Base-by-base conservation (phyloP, 37 sponge, comb jelly and placozoan species). In the Corticium candelabrum region DNA sequence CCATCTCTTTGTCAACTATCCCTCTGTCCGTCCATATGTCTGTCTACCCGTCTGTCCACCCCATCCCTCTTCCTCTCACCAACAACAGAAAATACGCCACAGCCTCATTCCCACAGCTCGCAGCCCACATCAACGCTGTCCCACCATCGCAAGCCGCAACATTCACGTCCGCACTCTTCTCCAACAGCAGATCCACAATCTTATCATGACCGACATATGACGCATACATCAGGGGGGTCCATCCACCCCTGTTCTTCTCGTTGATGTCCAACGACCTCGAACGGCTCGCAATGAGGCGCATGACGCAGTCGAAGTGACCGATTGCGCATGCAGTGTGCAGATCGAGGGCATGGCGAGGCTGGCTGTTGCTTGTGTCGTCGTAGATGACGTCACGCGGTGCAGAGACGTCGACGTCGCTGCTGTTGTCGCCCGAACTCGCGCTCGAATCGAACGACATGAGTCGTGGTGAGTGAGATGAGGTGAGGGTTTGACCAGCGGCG, bases 41-140 rank as follows among this genome's bases (percentile, higher is more conserved):
- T n/a, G n/a, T n/a, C n/a, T n/a, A n/a, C n/a, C n/a, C n/a, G n/a
- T n/a, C n/a, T n/a, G 62, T 21, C 62, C 62, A 21, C 21, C 62
- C 34, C 72, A 0, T 41, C 39, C n/a, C 7, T 15, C 3, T 7
- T 36, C 27, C 2, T 32, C 79, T 80, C 4, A 92, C 93, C 78
- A 88, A 89, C 3, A 88, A 40, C 2, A 92, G 75, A 37, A 89
- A 86, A 80, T 89, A 92, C 37, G 84, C 88, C 36, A 89, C 82
- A 15, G 89, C 86, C 38, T 89, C 93, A 41, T 92, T 88, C 32
- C 93, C 93, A 81, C 93, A 92, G 31, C 90, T 82, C 35, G 93
- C 86, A 7, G 93, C 93, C 57, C 88, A 80, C 90, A 92, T 92
- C 38, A 92, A 81, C 0, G 93, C 86, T 33, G 89, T 89, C 36